phyloP scores from a whole-genome alignment of 1,140 invertebrate genomes.

The Drosophila neocordata region DNA sequence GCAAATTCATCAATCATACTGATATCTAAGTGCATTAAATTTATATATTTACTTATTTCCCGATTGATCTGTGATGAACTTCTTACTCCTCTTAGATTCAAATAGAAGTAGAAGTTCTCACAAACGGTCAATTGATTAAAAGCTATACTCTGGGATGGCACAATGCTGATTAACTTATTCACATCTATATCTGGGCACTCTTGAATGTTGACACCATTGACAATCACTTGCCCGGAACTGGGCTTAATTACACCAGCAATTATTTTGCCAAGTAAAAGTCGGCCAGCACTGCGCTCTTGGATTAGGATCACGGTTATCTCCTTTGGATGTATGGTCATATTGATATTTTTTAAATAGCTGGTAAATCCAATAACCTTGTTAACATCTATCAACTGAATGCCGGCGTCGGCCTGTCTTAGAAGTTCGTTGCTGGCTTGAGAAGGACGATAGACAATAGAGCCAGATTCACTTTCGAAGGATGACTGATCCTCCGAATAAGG shows the following conservation, averaged over 20 bases:
- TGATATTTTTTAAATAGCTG: not conserved
- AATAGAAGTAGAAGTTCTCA: conserved; percentile 95
- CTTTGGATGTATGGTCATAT: conserved; percentile 47
- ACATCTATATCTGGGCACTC: conserved; percentile 84
- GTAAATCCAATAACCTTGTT: not conserved
- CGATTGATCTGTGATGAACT: conserved; percentile 84
- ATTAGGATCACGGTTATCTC: conserved; percentile 90
- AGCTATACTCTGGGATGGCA: conserved; percentile 97
- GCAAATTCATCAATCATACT: conserved; percentile 84
- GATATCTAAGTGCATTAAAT: conserved; percentile 86
- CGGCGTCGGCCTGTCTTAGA: not conserved
- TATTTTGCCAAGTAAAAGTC: conserved; percentile 86
- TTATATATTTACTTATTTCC: conserved; percentile 85
- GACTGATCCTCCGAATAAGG: not conserved
- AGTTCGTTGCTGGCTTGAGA: not conserved
- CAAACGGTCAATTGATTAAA: conserved; percentile 94
- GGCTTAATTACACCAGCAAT: conserved; percentile 90
- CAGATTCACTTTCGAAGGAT: not conserved
- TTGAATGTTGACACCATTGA: conserved; percentile 88
- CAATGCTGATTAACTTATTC: conserved; percentile 90
- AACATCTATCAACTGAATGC: not conserved
- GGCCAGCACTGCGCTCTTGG: conserved; percentile 89
- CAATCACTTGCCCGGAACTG: conserved; percentile 86
- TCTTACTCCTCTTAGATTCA: conserved; percentile 86
- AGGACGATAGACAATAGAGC: not conserved